Conservation (phyloP, 35 echinoderm and acorn worm genomes). For the Lytechinus pictus region DNA sequence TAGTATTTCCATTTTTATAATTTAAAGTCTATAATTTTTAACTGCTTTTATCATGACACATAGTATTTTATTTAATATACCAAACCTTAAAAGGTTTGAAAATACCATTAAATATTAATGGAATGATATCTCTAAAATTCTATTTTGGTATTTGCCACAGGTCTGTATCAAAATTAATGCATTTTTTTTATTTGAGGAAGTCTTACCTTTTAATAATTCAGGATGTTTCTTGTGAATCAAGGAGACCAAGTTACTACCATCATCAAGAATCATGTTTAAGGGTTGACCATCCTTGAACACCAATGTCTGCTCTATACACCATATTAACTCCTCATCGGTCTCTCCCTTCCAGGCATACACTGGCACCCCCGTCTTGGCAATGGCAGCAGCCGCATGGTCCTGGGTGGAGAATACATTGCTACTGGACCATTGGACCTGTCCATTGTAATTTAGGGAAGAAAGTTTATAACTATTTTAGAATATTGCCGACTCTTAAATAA, state of each 20-base stretch:
- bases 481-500: too few relatives aligned
- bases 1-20: too few relatives aligned
- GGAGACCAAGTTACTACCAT: conserved; percentile 94
- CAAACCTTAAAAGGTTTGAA: too few relatives aligned
- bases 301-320: conserved; percentile 98
- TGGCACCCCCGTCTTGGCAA: conserved; percentile 89
- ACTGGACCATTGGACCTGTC: conserved; percentile 92
- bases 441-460: neutral
- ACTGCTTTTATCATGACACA: too few relatives aligned
- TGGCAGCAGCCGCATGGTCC: conserved; percentile 97
- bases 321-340: conserved; percentile 98
- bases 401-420: conserved; percentile 99
- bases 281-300: conserved; percentile 88
- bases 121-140: too few relatives aligned
- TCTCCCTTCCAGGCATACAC: conserved; percentile 99
- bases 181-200: too few relatives aligned
- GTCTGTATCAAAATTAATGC: too few relatives aligned
- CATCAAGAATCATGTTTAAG: conserved; percentile 99
- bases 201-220: conserved; percentile 74
- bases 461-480: too few relatives aligned
- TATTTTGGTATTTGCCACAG: too few relatives aligned
- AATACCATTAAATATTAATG: too few relatives aligned
- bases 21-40: too few relatives aligned
- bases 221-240: conserved; percentile 91
- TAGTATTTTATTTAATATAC: too few relatives aligned